Evolutionary conservation across 2,888 invertebrate genomes (phyloP).

Genomic region (Synanthedon vespiformis): DNA sequence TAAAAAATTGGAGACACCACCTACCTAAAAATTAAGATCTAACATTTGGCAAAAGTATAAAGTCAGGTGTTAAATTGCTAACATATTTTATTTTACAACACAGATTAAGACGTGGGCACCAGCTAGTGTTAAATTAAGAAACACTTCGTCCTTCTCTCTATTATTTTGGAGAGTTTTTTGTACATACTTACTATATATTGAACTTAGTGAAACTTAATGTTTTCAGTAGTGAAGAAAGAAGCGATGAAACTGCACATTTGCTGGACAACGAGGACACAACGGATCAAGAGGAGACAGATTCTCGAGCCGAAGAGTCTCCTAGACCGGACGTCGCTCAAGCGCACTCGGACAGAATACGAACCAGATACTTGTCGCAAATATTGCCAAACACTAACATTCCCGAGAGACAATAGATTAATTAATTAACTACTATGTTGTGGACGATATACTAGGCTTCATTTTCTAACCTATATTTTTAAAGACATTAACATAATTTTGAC

Average conservation of each 20-base stretch:
- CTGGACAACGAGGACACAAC: slow-evolving; percentile 44
- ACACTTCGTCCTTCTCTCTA: no score
- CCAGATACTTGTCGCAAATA: slow-evolving; percentile 60
- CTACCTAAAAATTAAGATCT: no score
- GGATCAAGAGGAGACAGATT: slow-evolving; percentile 45
- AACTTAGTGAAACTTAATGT: not conserved
- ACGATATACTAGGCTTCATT: not conserved
- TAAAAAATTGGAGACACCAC: no score
- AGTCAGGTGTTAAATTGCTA: no score
- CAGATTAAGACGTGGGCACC: no score
- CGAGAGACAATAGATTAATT: slow-evolving; percentile 32
- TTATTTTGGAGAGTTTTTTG: no score
- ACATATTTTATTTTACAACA: no score
- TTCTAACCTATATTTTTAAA: not conserved
- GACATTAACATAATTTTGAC: not conserved
- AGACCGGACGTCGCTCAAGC: slow-evolving; percentile 31
- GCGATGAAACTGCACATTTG: slow-evolving; percentile 49
- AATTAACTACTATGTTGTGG: slow-evolving; percentile 4
- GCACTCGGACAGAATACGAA: slow-evolving; percentile 59
- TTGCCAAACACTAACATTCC: slow-evolving; percentile 50
- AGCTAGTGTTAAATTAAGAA: no score
- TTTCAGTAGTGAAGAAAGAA: slow-evolving; percentile 1
- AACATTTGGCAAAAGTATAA: no score
- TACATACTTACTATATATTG: no score
- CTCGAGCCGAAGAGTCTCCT: slow-evolving; percentile 18